Conservation (phyloP, 2,888 invertebrate species). For the Drosophila neotestacea region DNA sequence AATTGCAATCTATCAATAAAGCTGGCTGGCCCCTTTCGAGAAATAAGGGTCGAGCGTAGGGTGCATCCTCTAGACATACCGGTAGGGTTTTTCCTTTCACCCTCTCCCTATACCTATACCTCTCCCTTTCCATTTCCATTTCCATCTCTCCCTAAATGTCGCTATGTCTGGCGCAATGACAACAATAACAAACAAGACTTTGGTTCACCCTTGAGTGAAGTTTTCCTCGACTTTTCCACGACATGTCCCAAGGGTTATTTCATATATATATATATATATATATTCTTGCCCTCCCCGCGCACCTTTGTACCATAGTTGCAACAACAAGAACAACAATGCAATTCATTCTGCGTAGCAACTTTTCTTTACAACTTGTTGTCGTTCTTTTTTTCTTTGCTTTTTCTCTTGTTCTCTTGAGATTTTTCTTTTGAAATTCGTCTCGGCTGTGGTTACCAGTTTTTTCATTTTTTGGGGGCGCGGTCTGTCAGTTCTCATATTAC, state of each 20-base stretch:
- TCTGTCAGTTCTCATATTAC: slow-evolving; percentile 58
- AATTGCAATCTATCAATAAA: slow-evolving; percentile 81
- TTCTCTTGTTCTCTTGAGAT: slow-evolving; percentile 35
- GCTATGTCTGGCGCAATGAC: slow-evolving; percentile 32
- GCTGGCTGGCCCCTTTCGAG: slow-evolving; percentile 39
- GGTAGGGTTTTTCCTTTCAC: not conserved
- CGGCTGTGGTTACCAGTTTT: slow-evolving; percentile 55
- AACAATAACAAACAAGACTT: slow-evolving; percentile 60
- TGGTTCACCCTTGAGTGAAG: slow-evolving; percentile 54
- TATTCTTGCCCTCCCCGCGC: slow-evolving; percentile 1
- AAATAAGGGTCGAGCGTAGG: slow-evolving; percentile 26
- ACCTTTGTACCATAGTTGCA: slow-evolving; percentile 8
- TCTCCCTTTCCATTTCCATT: not conserved
- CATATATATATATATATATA: not conserved
- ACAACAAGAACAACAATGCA: slow-evolving; percentile 30
- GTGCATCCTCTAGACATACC: slow-evolving; percentile 15
- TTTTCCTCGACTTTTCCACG: slow-evolving; percentile 63
- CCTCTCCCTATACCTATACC: not conserved
- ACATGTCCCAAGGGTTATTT: slow-evolving; percentile 57
- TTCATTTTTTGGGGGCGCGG: slow-evolving; percentile 13
- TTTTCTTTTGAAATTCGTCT: slow-evolving; percentile 60
- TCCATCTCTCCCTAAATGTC: not conserved
- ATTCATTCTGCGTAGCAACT: slow-evolving; percentile 58
- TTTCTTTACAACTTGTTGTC: slow-evolving; percentile 70
- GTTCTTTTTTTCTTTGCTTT: slow-evolving; percentile 20